A percentile compares a stretch with the other conserved stretches of the same genome.
These are phyloP conservation scores for Leucophenga maculata DNA, from an alignment of 2,888 invertebrate species.

Conservation along the genomic window DNA sequence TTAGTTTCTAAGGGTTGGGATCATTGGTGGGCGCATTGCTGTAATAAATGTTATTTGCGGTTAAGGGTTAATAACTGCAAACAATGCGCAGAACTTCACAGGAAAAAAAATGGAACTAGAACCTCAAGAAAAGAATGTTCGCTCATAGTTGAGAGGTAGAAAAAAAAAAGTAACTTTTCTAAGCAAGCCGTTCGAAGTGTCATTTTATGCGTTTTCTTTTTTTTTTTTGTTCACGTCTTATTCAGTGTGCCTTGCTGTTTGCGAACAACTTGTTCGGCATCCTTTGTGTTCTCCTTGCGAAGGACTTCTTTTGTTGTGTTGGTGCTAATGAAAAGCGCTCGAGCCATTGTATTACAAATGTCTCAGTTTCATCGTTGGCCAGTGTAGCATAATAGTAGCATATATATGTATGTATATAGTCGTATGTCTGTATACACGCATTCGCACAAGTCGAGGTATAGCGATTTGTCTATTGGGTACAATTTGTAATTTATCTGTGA, in stretches of 20 bases:
- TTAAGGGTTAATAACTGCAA: slow-evolving; percentile 70
- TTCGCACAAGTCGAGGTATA: too few relatives aligned
- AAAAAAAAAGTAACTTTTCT: background rate
- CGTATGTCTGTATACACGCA: too few relatives aligned
- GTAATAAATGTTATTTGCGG: slow-evolving; percentile 69
- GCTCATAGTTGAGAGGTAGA: background rate
- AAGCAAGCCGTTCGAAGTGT: background rate
- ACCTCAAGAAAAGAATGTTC: background rate
- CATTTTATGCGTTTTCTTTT: background rate
- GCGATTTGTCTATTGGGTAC: background rate
- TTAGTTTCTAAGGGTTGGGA: background rate
- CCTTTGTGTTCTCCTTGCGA: background rate
- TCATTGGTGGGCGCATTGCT: background rate
- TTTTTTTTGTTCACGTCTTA: background rate
- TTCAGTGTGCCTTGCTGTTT: background rate
- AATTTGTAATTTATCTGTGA: slow-evolving; percentile 14
- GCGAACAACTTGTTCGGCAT: background rate
- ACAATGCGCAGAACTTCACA: background rate
- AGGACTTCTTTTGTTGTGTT: background rate
- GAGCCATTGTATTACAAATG: slow-evolving; percentile 6
- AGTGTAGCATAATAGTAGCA: background rate
- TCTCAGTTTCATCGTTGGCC: background rate
- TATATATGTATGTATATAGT: background rate
- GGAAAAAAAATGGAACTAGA: background rate
- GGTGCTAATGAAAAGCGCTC: slow-evolving; percentile 17